Conservation (phyloP, 1,140 invertebrate genomes). For the Mercenaria mercenaria region DNA sequence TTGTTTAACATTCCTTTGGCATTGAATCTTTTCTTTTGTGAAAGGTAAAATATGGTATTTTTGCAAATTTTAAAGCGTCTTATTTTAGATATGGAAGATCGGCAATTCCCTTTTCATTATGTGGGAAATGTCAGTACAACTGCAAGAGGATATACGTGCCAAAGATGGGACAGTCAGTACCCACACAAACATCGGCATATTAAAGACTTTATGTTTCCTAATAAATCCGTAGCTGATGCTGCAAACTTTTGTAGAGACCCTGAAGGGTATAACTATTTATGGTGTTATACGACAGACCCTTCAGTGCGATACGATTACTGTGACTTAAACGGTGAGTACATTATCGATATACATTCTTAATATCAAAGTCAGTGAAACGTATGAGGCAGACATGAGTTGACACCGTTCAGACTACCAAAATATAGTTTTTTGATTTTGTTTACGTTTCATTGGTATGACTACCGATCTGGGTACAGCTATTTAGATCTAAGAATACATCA, state of each 20-base stretch:
- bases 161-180: conserved; percentile 71
- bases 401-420: too few species aligned
- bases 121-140: conserved; percentile 61
- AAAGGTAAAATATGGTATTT: too few species aligned
- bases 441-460: too few species aligned
- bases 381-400: too few species aligned
- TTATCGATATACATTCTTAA: too few species aligned
- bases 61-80: too few species aligned
- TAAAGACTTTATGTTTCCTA: conserved; percentile 93
- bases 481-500: too few species aligned
- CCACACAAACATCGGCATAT: conserved; percentile 63
- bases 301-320: neutral
- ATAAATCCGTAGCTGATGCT: conserved; percentile 90
- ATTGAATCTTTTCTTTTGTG: too few species aligned
- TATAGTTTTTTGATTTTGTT: too few species aligned
- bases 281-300: conserved; percentile 96
- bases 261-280: conserved; percentile 95
- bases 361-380: too few species aligned
- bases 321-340: neutral
- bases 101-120: neutral
- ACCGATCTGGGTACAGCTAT: too few species aligned
- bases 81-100: neutral
- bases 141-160: conserved; percentile 63
- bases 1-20: too few species aligned
- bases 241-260: conserved; percentile 98